phyloP scores from a whole-genome alignment of 2,113 vertebrate species.

The Spheniscus mendiculus region DNA sequence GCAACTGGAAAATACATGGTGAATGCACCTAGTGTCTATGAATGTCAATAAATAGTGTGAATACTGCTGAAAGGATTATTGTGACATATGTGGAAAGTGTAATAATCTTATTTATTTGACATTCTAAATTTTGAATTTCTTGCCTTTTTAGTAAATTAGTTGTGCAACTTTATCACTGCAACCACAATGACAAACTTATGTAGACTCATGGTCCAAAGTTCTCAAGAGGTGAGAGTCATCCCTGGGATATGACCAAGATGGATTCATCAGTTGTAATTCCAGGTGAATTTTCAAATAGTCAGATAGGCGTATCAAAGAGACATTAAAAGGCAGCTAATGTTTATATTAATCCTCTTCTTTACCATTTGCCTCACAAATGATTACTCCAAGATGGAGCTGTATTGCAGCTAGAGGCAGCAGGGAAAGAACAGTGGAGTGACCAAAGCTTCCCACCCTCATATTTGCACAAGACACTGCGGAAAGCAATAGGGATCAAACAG shows the following conservation, averaged over 20 bases:
- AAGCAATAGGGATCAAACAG: neutral
- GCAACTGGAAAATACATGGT: neutral
- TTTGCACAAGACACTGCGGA: neutral
- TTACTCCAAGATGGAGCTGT: neutral
- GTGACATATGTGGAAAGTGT: neutral
- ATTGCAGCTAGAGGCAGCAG: neutral
- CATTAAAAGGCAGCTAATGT: neutral
- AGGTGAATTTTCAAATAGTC: neutral
- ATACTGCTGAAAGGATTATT: neutral
- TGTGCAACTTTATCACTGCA: neutral
- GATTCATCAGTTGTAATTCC: neutral
- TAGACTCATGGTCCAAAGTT: neutral
- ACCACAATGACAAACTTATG: neutral
- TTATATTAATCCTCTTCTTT: neutral
- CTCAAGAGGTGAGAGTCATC: neutral
- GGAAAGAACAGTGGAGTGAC: neutral
- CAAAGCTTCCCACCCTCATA: neutral
- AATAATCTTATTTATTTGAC: neutral
- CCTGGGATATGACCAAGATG: neutral
- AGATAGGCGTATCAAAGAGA: neutral
- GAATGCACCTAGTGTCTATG: neutral
- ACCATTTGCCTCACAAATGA: neutral
- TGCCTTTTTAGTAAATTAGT: neutral
- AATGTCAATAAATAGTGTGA: neutral
- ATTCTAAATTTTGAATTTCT: neutral